Percentiles rank a stretch among this genome's conserved stretches.
phyloP scores from a whole-genome alignment of 2,888 invertebrate genomes.

The Acanthosepion pharaonis region DNA sequence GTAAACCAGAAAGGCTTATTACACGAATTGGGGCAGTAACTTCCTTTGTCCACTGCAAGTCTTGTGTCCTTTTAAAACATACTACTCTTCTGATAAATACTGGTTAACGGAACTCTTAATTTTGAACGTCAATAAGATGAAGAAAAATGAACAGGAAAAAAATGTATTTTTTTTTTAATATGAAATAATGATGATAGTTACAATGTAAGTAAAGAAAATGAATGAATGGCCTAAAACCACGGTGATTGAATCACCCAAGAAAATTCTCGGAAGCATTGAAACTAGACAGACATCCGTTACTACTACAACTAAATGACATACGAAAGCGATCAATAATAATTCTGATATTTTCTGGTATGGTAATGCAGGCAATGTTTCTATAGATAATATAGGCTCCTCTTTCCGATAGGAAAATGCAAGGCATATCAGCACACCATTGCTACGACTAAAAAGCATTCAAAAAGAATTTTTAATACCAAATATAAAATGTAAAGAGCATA shows the following conservation, averaged over 20 bases:
- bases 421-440: background rate
- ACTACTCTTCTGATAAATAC: too few relatives aligned
- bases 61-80: background rate
- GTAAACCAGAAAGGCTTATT: background rate
- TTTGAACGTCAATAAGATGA: too few relatives aligned
- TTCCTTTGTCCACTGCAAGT: background rate
- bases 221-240: background rate
- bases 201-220: background rate
- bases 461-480: too few relatives aligned
- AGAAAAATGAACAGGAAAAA: background rate
- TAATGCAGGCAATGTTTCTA: background rate
- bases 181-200: background rate
- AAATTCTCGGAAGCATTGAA: background rate
- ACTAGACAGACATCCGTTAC: background rate
- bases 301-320: background rate
- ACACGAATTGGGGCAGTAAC: background rate
- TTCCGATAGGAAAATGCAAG: background rate
- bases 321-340: constrained; percentile 4
- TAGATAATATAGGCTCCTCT: too few relatives aligned
- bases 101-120: too few relatives aligned
- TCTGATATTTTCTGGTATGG: background rate
- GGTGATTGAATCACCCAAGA: background rate
- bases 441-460: background rate
- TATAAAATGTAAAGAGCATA: too few relatives aligned
- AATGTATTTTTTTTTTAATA: background rate